phyloP scores from a whole-genome alignment of 92 coral and sea anemone genomes.

The Zoanthus solanderi region DNA sequence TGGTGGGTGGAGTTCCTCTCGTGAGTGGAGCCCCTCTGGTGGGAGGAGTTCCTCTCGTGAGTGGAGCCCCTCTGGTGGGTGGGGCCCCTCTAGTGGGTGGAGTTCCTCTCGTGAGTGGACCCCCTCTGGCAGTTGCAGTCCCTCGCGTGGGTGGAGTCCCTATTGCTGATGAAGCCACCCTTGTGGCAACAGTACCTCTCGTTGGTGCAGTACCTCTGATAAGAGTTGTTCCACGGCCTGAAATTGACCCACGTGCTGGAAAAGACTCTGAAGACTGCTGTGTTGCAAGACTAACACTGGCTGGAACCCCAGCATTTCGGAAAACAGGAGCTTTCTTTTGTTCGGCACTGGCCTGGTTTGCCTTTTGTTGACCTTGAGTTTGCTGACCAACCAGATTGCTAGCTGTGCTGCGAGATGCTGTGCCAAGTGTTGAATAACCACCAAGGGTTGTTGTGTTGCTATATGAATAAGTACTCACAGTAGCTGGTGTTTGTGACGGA shows the following conservation, averaged over 20 bases:
- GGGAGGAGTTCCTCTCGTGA: conserved; percentile 10
- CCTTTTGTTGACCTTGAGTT: conserved; percentile 36
- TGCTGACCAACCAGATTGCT: conserved; percentile 22
- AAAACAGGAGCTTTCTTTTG: conserved; percentile 26
- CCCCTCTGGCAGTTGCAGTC: neutral
- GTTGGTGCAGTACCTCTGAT: conserved; percentile 12
- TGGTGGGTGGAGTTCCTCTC: neutral
- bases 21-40: conserved; percentile 24
- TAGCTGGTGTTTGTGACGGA: conserved; percentile 6
- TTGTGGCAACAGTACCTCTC: neutral
- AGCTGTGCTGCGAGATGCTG: conserved; percentile 31
- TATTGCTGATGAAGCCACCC: conserved; percentile 1
- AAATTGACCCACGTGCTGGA: conserved; percentile 17
- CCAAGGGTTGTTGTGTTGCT: conserved; percentile 31
- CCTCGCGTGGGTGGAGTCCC: conserved; percentile 6
- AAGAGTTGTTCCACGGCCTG: conserved; percentile 17
- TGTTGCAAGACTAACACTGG: neutral
- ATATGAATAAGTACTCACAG: conserved; percentile 29
- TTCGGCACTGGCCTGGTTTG: conserved; percentile 5
- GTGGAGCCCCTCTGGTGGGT: neutral
- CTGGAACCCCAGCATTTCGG: conserved; percentile 45
- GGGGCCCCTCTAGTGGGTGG: conserved; percentile 9
- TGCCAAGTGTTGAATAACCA: conserved; percentile 2
- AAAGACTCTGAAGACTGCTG: conserved; percentile 33
- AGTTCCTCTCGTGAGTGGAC: neutral